These are phyloP conservation scores for Cephonodes hylas DNA, from an alignment of 2,888 invertebrate genomes.

Conservation along the genomic window DNA sequence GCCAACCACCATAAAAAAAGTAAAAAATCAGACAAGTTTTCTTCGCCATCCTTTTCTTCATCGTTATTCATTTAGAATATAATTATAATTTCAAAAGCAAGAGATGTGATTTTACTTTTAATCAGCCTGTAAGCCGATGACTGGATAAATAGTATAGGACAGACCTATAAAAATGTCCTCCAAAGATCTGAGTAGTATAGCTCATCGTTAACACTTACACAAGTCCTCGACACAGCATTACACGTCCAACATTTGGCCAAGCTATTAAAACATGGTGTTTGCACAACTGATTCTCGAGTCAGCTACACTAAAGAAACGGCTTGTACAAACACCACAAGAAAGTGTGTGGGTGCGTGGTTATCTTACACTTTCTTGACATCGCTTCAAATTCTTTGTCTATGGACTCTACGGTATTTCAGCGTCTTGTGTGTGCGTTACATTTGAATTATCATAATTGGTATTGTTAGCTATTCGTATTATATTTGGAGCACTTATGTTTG, in stretches of 20 bases:
- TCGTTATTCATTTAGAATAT: too few species aligned
- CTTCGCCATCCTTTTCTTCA: too few species aligned
- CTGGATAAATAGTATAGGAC: too few species aligned
- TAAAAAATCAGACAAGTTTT: too few species aligned
- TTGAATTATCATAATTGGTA: conserved; percentile 4
- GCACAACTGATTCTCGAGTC: conserved; percentile 51
- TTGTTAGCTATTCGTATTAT: background rate
- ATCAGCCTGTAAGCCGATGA: too few species aligned
- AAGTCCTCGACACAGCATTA: background rate
- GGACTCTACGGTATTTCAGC: conserved; percentile 2
- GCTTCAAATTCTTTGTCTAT: conserved; percentile 14
- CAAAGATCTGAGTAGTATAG: background rate
- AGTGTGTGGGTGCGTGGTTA: conserved; percentile 17
- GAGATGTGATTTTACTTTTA: too few species aligned
- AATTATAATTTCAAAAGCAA: too few species aligned
- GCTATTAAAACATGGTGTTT: conserved; percentile 58
- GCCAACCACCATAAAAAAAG: too few species aligned
- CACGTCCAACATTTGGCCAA: conserved; percentile 44
- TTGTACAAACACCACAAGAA: conserved; percentile 17
- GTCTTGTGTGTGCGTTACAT: background rate
- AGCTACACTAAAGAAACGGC: conserved; percentile 31
- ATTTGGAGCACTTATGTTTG: background rate
- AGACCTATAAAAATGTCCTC: too few species aligned
- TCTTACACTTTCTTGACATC: conserved; percentile 6
- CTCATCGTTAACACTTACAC: background rate